Conservation (phyloP, 2,888 invertebrate species). For the Agrotis segetum region DNA sequence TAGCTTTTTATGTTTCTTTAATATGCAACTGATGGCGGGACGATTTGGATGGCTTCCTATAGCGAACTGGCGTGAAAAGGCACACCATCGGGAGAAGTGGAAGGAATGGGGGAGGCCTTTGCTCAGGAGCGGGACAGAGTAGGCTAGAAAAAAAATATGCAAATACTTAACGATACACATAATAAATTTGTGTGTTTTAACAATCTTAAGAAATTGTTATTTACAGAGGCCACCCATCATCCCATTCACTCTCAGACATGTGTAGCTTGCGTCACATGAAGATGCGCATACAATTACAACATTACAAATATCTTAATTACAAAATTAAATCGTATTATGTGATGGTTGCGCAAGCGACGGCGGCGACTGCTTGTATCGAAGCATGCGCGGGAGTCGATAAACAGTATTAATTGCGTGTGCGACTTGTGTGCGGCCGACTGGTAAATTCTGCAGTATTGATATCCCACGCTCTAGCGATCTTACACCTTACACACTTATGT, state of each 20-base stretch:
- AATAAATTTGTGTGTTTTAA: not conserved
- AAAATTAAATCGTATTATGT: constrained; percentile 53
- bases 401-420: constrained; percentile 72
- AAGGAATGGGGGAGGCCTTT: no score
- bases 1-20: no score
- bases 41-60: no score
- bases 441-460: constrained; percentile 64
- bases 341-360: constrained; percentile 29
- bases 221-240: constrained; percentile 18
- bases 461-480: constrained; percentile 56
- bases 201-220: constrained; percentile 22
- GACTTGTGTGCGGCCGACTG: constrained; percentile 55
- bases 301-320: constrained; percentile 59
- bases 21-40: no score
- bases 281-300: constrained; percentile 49
- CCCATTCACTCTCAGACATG: constrained; percentile 37
- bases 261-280: constrained; percentile 42
- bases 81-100: no score
- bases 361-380: constrained; percentile 40
- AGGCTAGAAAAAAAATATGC: no score
- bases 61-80: no score
- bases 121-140: no score
- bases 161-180: not conserved
- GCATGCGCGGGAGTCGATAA: constrained; percentile 65
- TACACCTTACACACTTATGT: constrained; percentile 24